Percentiles rank a stretch among this genome's conserved stretches.
These are phyloP conservation scores for Hololepta plana DNA, from an alignment of 2,888 invertebrate genomes.

Conservation along the genomic window DNA sequence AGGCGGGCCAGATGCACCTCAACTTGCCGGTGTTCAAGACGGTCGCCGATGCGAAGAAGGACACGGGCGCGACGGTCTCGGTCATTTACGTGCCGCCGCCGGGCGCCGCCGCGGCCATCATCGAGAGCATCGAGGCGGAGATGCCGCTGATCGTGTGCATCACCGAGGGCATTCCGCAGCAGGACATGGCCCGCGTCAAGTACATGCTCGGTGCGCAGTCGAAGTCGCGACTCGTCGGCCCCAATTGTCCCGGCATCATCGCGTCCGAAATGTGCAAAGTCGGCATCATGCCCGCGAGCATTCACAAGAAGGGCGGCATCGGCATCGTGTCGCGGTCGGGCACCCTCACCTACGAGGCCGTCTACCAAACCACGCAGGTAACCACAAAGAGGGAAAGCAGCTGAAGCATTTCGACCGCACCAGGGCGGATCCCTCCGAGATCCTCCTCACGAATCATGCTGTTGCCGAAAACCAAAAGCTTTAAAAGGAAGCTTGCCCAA, in stretches of 20 bases:
- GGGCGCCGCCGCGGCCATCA: conserved; percentile 46
- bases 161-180: conserved; percentile 58
- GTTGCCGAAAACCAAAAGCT: no score
- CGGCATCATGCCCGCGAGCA: conserved; percentile 73
- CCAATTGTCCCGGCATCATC: conserved; percentile 74
- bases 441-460: no score
- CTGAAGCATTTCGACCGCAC: no score
- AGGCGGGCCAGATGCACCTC: conserved; percentile 60
- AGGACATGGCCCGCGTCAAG: conserved; percentile 71
- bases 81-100: conserved; percentile 68
- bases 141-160: conserved; percentile 30
- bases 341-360: conserved; percentile 62
- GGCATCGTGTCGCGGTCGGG: conserved; percentile 60
- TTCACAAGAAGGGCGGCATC: conserved; percentile 51
- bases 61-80: conserved; percentile 48
- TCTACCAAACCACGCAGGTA: conserved; percentile 48
- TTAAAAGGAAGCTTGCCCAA: no score
- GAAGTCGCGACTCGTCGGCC: conserved; percentile 60
- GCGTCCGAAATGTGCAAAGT: conserved; percentile 62
- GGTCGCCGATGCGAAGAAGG: conserved; percentile 46
- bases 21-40: conserved; percentile 37
- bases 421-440: no score
- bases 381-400: no score
- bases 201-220: conserved; percentile 38
- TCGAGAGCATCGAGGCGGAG: conserved; percentile 59